Evolutionary conservation across 2,113 vertebrate genomes (phyloP), one percentile per base, ranked within the genome.

Genomic region (Lycaon pictus): DNA sequence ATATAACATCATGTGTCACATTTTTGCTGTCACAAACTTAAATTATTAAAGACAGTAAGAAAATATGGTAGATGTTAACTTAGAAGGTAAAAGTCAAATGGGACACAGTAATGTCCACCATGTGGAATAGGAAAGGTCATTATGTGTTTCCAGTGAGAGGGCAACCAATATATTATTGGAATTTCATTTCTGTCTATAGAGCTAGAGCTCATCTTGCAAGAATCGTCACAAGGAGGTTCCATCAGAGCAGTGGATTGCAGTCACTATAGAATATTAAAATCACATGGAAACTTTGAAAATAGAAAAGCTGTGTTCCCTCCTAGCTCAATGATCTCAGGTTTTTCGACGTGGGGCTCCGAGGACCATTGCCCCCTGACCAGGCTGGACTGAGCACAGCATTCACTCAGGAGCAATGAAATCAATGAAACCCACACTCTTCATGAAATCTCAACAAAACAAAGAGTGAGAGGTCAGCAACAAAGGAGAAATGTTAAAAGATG

Each of bases 351-450:
- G 12, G 4, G 3, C 11, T 69, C 16, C 5, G 6, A 32, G 27
- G 19, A 55, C 1, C 0, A 1, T 17, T 2, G 15, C 0, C 2
- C 19, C 74, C 11, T 4, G 15, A 13, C 4, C 56, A 29, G 71
- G 19, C 7, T 72, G 19, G 25, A 58, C 6, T 7, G 13, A 67
- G 6, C 35, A 81, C 10, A 13, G 5, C 8, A 9, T 22, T 58
- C 60, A n/a, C 10, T 8, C 2, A 2, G n/a, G 25, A 83, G 53
- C 32, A 15, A 37, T 15, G 60, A 53, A 69, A 69, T 32, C 67
- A 35, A 35, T 69, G 32, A 69, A 69, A 19, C 19, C 67, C 17
- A 35, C 67, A 69, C n/a, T 69, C 67, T 69, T 69, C 67, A 69
- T 35, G n/a, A 74, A 11, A 43, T 23, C 5, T 27, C 63, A 65